phyloP scores from a whole-genome alignment of 2,113 vertebrate genomes.

The Pelvicachromis taeniatus region DNA sequence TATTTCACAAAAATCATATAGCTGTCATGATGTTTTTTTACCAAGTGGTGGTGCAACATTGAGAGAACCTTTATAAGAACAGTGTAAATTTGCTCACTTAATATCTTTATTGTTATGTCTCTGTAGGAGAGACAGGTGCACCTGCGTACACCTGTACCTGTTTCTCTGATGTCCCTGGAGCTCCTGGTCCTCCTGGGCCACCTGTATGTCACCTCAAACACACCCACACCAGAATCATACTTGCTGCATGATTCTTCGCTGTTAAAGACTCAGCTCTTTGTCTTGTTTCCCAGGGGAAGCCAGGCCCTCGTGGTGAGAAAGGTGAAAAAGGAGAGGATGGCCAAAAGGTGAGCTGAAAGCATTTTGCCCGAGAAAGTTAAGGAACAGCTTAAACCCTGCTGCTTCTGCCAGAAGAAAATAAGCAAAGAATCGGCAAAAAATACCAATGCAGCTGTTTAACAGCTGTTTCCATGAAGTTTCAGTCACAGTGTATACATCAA shows the following conservation, averaged over 20 bases:
- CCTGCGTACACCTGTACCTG: too few species aligned
- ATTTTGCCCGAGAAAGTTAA: neutral
- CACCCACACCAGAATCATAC: too few species aligned
- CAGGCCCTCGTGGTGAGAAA: slow-evolving; percentile 82
- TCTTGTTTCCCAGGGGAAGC: slow-evolving; percentile 76
- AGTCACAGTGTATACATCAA: neutral
- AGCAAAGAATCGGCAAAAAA: neutral
- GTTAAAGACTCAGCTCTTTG: neutral
- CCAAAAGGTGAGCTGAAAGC: slow-evolving; percentile 74
- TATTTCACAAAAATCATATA: neutral
- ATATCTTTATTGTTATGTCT: too few species aligned
- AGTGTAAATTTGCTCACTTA: too few species aligned
- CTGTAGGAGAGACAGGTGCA: too few species aligned
- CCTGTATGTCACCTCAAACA: too few species aligned
- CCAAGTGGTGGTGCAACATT: neutral
- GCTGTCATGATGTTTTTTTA: neutral
- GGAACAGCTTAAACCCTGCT: neutral
- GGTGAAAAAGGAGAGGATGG: slow-evolving; percentile 85
- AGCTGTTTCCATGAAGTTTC: neutral
- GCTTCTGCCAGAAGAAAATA: neutral
- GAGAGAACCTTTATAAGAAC: too few species aligned
- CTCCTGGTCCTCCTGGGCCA: too few species aligned
- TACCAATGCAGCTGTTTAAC: neutral
- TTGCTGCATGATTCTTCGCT: too few species aligned
- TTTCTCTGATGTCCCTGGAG: too few species aligned